Evolutionary conservation across 2,888 invertebrate species (phyloP).

Genomic region (Brenthis daphne): DNA sequence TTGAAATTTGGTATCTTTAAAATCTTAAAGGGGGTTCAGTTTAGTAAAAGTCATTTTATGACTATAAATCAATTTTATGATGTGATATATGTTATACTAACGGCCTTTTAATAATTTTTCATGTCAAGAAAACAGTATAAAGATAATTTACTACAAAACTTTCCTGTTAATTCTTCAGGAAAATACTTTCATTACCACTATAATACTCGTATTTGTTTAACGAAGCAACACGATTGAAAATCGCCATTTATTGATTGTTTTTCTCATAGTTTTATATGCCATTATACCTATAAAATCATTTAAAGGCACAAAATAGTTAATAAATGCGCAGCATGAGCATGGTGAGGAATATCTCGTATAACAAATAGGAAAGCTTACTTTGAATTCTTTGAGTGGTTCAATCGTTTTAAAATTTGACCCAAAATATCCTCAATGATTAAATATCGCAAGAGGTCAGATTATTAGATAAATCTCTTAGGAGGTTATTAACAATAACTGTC

Average conservation of each 20-base stretch:
- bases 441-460: conserved; percentile 34
- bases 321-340: too few species aligned
- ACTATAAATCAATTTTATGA: too few species aligned
- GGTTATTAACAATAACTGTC: conserved; percentile 34
- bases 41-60: too few species aligned
- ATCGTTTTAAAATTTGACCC: conserved; percentile 24
- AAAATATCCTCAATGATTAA: conserved; percentile 22
- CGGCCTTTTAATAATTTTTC: too few species aligned
- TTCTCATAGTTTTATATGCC: neutral
- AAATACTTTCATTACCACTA: conserved; percentile 1
- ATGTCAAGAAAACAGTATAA: too few species aligned
- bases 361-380: neutral
- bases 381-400: conserved; percentile 8
- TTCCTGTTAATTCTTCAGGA: neutral
- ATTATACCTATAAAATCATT: too few species aligned
- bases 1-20: too few species aligned
- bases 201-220: conserved; percentile 2
- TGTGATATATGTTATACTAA: too few species aligned
- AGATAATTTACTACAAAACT: too few species aligned
- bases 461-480: conserved; percentile 30
- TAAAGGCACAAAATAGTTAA: too few species aligned
- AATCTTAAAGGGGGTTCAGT: too few species aligned
- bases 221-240: neutral
- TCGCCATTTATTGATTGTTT: neutral
- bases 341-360: neutral